Percentiles rank a stretch among this genome's conserved stretches.
Conservation (phyloP, 1,140 invertebrate genomes). For the Trissolcus basalis region DNA sequence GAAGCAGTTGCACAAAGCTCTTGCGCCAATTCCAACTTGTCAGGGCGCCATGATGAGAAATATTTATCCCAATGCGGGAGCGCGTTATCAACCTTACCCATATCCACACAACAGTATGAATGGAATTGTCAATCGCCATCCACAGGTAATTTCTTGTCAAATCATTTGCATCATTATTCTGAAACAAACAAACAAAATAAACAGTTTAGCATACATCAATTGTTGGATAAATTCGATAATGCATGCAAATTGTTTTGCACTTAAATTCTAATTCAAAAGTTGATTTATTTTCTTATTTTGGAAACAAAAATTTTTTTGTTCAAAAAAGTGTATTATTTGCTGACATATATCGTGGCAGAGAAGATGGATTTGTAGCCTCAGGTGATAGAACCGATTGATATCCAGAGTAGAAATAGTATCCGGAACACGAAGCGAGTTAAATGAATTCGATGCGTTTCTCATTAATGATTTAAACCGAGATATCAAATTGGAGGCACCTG, state of each 20-base stretch:
- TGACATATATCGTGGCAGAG: not conserved
- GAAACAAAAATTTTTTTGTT: too few relatives aligned
- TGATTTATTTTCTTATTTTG: too few relatives aligned
- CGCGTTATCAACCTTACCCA: constrained; percentile 94
- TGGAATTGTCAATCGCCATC: constrained; percentile 92
- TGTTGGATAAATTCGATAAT: too few relatives aligned
- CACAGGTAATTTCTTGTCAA: constrained; percentile 85
- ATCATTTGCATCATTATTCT: too few relatives aligned
- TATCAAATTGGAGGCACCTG: constrained; percentile 72
- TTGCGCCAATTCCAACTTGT: constrained; percentile 92
- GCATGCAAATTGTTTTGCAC: not conserved
- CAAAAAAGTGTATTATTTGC: too few relatives aligned
- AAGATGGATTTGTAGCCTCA: constrained; percentile 27
- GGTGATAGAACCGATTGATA: constrained; percentile 50
- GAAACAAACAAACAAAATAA: not conserved
- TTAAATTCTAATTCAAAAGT: constrained; percentile 2
- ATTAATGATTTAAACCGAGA: constrained; percentile 73
- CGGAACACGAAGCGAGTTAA: constrained; percentile 52
- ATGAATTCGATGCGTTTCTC: constrained; percentile 72
- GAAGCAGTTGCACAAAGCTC: constrained; percentile 96
- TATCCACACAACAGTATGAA: constrained; percentile 86
- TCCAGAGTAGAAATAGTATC: constrained; percentile 52
- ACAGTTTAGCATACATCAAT: too few relatives aligned
- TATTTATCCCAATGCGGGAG: constrained; percentile 91
- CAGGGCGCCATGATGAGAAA: constrained; percentile 98